Evolutionary conservation across 2,888 invertebrate genomes (phyloP), one percentile per base, ranked within the genome.

Genomic region (Melanchra persicariae): DNA sequence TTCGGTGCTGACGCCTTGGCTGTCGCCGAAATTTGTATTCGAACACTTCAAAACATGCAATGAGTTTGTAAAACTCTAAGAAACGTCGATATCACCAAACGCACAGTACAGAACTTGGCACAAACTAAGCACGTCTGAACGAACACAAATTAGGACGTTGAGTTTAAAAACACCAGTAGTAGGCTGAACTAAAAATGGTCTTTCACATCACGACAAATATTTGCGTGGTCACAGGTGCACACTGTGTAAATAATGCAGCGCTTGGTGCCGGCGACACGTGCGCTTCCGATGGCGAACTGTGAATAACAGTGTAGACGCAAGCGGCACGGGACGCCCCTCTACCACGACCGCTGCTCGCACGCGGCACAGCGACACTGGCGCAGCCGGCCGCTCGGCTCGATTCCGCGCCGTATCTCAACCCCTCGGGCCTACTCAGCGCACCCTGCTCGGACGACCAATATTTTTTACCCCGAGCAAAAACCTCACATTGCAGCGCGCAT

Each of bases 121-220:
- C 91, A 87, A 90, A 92, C 91, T 92, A 92, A 91, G 90, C 89
- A 92, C 90, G 89, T 88, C 87, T 86, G 83, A 87, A 85, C 77
- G 87, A 88, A 85, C 91, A 92, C 90, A 89, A 89, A 85, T 89
- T 87, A 87, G 67, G 82, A 83, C 81, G 84, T 85, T 70, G 77
- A 89, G 89, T 90, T 88, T 89, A 87, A 82, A 86, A 88, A 90
- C 87, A 89, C 89, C 90, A 89, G 90, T 88, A 89, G 85, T 89
- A 89, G 85, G 85, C 87, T 86, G 81, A 92, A 93, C 92, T 90
- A 91, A 90, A 87, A 88, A 81, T 91, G 93, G 92, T 94, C 90
- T 91, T 91, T 93, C 94, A 95, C 94, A 93, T 92, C 94, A 93
- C 94, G 92, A 89, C 88, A 91, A 93, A 93, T 92, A 93, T 92